Evolutionary conservation across 2,113 vertebrate genomes (phyloP).

Genomic region (Patagioenas fasciata): DNA sequence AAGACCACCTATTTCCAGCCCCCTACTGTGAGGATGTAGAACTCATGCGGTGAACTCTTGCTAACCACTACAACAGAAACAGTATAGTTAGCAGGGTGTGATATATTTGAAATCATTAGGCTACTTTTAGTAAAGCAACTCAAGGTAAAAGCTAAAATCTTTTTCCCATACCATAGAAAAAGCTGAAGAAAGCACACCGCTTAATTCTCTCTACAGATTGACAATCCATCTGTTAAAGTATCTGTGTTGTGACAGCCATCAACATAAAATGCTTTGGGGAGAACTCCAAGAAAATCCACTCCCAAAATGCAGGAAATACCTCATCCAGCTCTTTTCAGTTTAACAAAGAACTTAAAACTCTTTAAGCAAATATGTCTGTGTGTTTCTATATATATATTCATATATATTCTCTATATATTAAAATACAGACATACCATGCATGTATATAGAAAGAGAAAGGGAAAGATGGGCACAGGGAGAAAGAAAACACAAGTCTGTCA

Average conservation of each 20-base stretch:
- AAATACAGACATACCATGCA: neutral
- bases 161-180: neutral
- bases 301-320: neutral
- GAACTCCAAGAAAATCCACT: neutral
- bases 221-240: neutral
- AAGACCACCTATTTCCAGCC: neutral
- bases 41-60: neutral
- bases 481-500: neutral
- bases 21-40: accelerated
- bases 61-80: neutral
- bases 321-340: neutral
- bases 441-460: neutral
- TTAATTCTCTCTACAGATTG: neutral
- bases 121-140: neutral
- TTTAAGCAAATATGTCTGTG: neutral
- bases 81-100: neutral
- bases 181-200: neutral
- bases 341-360: neutral
- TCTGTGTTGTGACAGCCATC: constrained; percentile 13
- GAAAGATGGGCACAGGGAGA: neutral
- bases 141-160: neutral
- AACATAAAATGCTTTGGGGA: neutral
- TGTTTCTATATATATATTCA: neutral
- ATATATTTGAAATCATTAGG: neutral
- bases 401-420: neutral